Conservation (phyloP, 2,888 invertebrate genomes). For the Plagodis pulveraria region DNA sequence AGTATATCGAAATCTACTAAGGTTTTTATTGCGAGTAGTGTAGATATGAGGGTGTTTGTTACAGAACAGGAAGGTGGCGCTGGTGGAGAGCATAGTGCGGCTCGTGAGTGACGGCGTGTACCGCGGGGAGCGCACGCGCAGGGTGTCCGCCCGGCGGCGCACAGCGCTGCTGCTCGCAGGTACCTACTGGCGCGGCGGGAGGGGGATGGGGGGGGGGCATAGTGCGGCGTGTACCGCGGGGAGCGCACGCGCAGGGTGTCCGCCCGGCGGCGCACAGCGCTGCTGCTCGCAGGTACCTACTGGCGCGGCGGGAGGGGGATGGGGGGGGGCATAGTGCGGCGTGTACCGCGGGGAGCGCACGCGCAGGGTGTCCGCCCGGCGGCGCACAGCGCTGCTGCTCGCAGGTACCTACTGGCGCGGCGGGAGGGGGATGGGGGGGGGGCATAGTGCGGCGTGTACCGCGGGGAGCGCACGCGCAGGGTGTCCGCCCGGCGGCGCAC, state of each 20-base stretch:
- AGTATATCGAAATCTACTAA: neutral
- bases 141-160: constrained; percentile 64
- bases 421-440: too few species aligned
- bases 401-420: constrained; percentile 52
- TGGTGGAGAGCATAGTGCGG: constrained; percentile 67
- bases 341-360: constrained; percentile 69
- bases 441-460: constrained; percentile 67
- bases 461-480: constrained; percentile 60
- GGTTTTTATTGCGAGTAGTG: neutral
- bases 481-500: constrained; percentile 67
- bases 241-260: constrained; percentile 63
- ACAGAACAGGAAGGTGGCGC: constrained; percentile 64
- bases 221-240: constrained; percentile 70
- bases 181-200: constrained; percentile 33
- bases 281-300: constrained; percentile 63
- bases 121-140: constrained; percentile 60
- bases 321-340: constrained; percentile 66
- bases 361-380: constrained; percentile 61
- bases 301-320: too few species aligned
- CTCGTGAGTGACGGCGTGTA: constrained; percentile 72
- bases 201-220: too few species aligned
- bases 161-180: constrained; percentile 70
- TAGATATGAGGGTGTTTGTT: neutral
- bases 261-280: constrained; percentile 65
- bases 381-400: constrained; percentile 65